Percentiles rank a stretch among this genome's conserved stretches.
Evolutionary conservation across 92 coral and sea anemone species (phyloP).

Genomic region (Palythoa grandis): DNA sequence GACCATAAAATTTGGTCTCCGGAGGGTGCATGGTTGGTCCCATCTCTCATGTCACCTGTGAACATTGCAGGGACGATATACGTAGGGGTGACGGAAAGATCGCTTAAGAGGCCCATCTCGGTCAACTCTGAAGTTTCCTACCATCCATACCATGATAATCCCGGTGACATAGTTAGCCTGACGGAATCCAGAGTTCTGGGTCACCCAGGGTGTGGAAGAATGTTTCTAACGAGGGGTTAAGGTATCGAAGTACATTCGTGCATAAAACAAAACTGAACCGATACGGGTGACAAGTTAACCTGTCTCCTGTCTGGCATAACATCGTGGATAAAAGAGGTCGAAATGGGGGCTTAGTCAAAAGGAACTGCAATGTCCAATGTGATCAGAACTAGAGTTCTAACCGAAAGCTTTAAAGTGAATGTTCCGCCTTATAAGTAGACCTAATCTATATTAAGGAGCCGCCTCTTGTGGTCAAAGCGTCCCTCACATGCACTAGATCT

Average conservation of each 20-base stretch:
- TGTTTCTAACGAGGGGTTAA: neutral
- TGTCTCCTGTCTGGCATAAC: neutral
- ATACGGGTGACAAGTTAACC: neutral
- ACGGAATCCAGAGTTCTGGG: slow-evolving; percentile 27
- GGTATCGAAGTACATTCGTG: neutral
- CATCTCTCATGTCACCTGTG: too few species aligned
- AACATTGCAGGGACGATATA: too few species aligned
- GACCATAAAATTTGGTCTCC: too few species aligned
- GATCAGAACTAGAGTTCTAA: neutral
- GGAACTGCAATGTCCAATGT: neutral
- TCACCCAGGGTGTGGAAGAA: slow-evolving; percentile 6
- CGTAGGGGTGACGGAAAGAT: too few species aligned
- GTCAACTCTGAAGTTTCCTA: slow-evolving; percentile 20
- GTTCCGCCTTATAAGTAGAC: too few species aligned
- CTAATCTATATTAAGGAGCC: too few species aligned
- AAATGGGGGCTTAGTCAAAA: neutral
- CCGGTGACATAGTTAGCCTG: slow-evolving; percentile 21
- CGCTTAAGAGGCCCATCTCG: slow-evolving; percentile 12
- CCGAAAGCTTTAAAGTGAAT: too few species aligned
- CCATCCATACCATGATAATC: slow-evolving; percentile 7
- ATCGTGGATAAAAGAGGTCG: neutral
- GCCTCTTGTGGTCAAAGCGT: too few species aligned
- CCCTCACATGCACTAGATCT: too few species aligned
- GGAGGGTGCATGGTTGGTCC: too few species aligned
- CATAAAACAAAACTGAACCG: neutral